These are phyloP conservation scores for Tympanuchus pallidicinctus DNA, from an alignment of 2,113 vertebrate species.

Conservation along the genomic window DNA sequence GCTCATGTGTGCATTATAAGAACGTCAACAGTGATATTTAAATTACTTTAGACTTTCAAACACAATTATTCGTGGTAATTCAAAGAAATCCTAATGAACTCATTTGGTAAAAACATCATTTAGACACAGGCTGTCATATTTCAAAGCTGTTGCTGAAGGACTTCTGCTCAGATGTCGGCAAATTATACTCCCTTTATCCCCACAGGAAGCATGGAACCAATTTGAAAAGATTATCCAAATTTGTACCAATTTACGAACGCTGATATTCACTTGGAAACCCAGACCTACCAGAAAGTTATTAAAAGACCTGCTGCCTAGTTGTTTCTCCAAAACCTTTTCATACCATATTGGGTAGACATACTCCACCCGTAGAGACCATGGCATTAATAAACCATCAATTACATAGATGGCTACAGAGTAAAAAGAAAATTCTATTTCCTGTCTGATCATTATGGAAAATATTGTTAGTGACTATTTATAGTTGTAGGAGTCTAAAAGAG, in stretches of 20 bases:
- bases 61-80: not conserved
- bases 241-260: not conserved
- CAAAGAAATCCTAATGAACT: not conserved
- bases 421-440: constrained; percentile 17
- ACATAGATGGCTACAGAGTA: not conserved
- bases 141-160: not conserved
- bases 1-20: not conserved
- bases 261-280: not conserved
- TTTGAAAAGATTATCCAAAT: not conserved
- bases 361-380: not conserved
- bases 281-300: not conserved
- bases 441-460: not conserved
- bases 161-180: not conserved
- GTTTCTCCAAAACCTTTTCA: not conserved
- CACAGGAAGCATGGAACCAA: not conserved
- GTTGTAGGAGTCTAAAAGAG: not conserved
- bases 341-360: not conserved
- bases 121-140: not conserved
- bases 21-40: not conserved
- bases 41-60: not conserved
- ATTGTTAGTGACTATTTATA: not conserved
- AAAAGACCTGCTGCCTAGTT: not conserved
- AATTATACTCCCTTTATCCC: not conserved
- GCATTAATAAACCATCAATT: not conserved
- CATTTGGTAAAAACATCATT: not conserved